Evolutionary conservation across 2,888 invertebrate genomes (phyloP).

Genomic region (Drosophila paracracens): DNA sequence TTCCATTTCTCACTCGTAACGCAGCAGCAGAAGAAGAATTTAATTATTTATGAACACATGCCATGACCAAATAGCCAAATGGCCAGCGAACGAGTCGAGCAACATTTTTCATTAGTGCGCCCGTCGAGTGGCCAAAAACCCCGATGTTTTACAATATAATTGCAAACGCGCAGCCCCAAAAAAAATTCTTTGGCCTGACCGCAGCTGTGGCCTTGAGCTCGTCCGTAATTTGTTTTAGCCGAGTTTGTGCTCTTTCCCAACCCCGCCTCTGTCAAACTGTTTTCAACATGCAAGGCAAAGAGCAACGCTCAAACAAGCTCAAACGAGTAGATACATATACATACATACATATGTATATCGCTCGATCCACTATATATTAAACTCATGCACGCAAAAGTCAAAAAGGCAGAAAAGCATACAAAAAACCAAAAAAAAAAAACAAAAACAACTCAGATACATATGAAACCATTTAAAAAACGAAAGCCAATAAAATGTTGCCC

Average conservation of each 20-base stretch:
- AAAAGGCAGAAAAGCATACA: slow-evolving; percentile 3
- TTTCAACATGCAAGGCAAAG: slow-evolving; percentile 72
- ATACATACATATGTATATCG: slow-evolving; percentile 37
- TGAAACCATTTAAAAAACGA: slow-evolving; percentile 54
- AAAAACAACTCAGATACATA: slow-evolving; percentile 5
- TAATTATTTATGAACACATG: slow-evolving; percentile 79
- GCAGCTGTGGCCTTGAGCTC: slow-evolving; percentile 70
- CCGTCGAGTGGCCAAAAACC: slow-evolving; percentile 49
- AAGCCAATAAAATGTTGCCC: slow-evolving; percentile 60
- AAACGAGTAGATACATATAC: slow-evolving; percentile 25
- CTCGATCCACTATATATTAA: slow-evolving; percentile 67
- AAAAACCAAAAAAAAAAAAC: slow-evolving; percentile 12
- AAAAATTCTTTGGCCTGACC: slow-evolving; percentile 58
- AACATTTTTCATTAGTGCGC: slow-evolving; percentile 72
- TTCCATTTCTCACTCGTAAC: slow-evolving; percentile 44
- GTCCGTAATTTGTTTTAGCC: slow-evolving; percentile 72
- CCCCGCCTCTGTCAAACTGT: slow-evolving; percentile 33
- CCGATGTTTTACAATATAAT: slow-evolving; percentile 70
- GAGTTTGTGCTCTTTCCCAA: slow-evolving; percentile 21
- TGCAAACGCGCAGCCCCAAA: slow-evolving; percentile 51
- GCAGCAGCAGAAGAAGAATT: slow-evolving; percentile 46
- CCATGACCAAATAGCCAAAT: slow-evolving; percentile 35
- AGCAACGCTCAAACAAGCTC: slow-evolving; percentile 38
- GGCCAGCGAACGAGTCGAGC: slow-evolving; percentile 22
- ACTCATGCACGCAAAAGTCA: slow-evolving; percentile 60